Base-by-base conservation (phyloP, 2,888 invertebrate genomes). In the Mesorhabditis belari region DNA sequence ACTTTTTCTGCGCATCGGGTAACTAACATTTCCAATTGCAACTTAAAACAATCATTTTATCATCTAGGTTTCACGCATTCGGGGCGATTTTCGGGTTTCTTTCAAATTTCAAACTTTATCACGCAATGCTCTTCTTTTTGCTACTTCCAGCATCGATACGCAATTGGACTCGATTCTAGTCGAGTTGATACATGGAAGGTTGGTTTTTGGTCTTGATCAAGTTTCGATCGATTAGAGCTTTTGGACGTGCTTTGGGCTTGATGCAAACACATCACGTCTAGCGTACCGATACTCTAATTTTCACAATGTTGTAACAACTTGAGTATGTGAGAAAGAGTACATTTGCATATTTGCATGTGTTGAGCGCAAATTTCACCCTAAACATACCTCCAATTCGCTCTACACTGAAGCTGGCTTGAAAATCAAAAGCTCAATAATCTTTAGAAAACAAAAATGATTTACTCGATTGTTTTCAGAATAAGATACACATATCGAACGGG, bases 61-160 rank as follows among this genome's bases (percentile, higher is more conserved):
- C 6, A 49, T 56, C 44, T 35, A 66, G 65, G 61, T 70, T 53
- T 63, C 69, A 27, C 57, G 63, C 26, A 49, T 72, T 19, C 57
- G 64, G 51, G 70, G 72, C 56, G 29, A 64, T 23, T 76, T 70
- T 61, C 72, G 74, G 62, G 62, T 77, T n/a, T 70, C 73, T 56
- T 69, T 76, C 67, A 76, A 76, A 60, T 76, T 77, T 61, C 75
- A 76, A 65, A 77, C 77, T 2, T 65, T 77, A 25, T 60, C 71
- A 56, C 62, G 70, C 49, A 65, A 67, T 17, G 66, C 71, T 24
- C 62, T 74, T 53, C 50, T 74, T 3, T 65, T 74, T 21, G 65
- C 67, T 53, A 65, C 71, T 21, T 26, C 69, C 5, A 63, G 70
- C 44, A 62, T 58, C 54, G 65, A 70, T 17, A 55, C 66, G 23